Evolutionary conservation across 2,888 invertebrate genomes (phyloP).

Genomic region (Drosophila ezoana): DNA sequence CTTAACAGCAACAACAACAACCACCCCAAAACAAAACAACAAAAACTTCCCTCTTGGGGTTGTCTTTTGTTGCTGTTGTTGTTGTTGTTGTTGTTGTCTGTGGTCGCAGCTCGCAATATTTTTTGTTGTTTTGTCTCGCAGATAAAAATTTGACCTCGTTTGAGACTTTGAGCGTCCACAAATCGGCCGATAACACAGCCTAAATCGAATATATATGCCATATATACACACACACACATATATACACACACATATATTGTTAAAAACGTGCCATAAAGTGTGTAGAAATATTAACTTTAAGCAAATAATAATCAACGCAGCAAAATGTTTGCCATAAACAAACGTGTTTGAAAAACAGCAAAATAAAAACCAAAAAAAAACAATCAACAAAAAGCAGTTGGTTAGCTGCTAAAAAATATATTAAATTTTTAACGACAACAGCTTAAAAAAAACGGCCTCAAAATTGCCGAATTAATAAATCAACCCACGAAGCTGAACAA

Average conservation of each 20-base stretch:
- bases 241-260: slow-evolving; percentile 8
- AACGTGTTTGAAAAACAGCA: slow-evolving; percentile 25
- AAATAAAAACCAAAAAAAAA: slow-evolving; percentile 8
- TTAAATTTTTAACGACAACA: slow-evolving; percentile 6
- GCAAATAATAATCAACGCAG: background rate
- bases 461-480: slow-evolving; percentile 82
- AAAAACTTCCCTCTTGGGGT: slow-evolving; percentile 26
- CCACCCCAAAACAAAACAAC: slow-evolving; percentile 6
- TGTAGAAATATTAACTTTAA: too few relatives aligned
- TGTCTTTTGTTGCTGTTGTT: slow-evolving; percentile 25
- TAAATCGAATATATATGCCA: slow-evolving; percentile 22
- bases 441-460: slow-evolving; percentile 63
- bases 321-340: slow-evolving; percentile 73
- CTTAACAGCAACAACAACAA: slow-evolving; percentile 30
- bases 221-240: background rate
- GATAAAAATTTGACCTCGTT: slow-evolving; percentile 82
- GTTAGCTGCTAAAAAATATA: slow-evolving; percentile 18
- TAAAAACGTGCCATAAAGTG: slow-evolving; percentile 46
- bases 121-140: slow-evolving; percentile 72
- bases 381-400: slow-evolving; percentile 29
- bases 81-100: slow-evolving; percentile 70
- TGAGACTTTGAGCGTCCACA: slow-evolving; percentile 28
- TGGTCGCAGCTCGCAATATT: slow-evolving; percentile 54
- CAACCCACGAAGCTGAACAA: slow-evolving; percentile 79
- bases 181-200: slow-evolving; percentile 47